phyloP scores from a whole-genome alignment of 2,797 vertebrate genomes.

The Sebastes matsubarae region DNA sequence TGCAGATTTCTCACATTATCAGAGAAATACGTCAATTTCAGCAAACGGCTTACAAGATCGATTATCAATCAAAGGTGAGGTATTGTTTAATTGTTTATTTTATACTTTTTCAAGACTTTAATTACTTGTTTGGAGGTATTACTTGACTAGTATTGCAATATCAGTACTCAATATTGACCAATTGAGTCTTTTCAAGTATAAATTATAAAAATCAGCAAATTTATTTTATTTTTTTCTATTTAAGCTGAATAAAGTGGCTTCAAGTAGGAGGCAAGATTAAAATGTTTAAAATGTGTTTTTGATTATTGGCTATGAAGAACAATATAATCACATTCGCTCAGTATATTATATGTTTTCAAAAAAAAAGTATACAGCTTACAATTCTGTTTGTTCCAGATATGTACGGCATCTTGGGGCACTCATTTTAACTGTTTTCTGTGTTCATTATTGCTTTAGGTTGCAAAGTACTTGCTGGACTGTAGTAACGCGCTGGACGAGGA shows the following conservation, averaged over 20 bases:
- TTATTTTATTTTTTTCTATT: background rate
- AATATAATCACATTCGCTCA: background rate
- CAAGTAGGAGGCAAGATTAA: background rate
- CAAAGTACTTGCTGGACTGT: slow-evolving; percentile 91
- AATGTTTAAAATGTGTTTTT: background rate
- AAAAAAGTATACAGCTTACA: too few relatives aligned
- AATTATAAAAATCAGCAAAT: background rate
- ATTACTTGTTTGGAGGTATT: background rate
- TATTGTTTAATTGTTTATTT: background rate
- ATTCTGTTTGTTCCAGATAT: too few relatives aligned
- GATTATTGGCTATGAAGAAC: background rate
- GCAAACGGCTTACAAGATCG: slow-evolving; percentile 97
- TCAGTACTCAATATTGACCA: background rate
- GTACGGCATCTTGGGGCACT: rapidly evolving
- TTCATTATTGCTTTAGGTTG: slow-evolving; percentile 81
- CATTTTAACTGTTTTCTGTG: background rate
- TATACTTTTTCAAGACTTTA: background rate
- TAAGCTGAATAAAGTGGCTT: background rate
- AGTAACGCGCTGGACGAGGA: slow-evolving; percentile 93
- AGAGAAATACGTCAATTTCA: slow-evolving; percentile 98
- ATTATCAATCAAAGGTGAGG: slow-evolving; percentile 92
- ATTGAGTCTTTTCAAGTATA: background rate
- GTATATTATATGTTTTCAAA: background rate
- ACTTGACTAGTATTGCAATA: background rate
- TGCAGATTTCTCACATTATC: slow-evolving; percentile 96